Percentiles rank a stretch among this genome's conserved stretches.
phyloP scores from a whole-genome alignment of 1,140 invertebrate species.

The Apis laboriosa region DNA sequence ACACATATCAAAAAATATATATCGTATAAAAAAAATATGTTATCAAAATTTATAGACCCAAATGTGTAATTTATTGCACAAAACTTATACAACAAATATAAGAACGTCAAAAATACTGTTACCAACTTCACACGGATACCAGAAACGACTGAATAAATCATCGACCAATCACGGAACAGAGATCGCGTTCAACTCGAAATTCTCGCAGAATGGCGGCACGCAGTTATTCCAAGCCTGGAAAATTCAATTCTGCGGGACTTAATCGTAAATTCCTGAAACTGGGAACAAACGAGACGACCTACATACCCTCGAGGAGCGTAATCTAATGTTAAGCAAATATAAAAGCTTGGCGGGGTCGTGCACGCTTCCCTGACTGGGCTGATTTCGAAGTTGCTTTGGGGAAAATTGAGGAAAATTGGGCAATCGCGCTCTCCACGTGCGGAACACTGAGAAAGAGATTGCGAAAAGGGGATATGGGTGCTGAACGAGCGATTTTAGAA shows the following conservation, averaged over 20 bases:
- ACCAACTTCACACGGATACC: too few species aligned
- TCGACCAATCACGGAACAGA: background rate
- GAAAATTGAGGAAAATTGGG: background rate
- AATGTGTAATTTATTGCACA: too few species aligned
- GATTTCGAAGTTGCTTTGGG: background rate
- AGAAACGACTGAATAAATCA: background rate
- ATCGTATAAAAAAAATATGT: too few species aligned
- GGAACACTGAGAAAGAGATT: background rate
- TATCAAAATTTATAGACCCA: too few species aligned
- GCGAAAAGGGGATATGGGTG: background rate
- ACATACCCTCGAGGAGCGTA: background rate
- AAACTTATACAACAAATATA: too few species aligned
- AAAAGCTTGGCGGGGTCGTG: background rate
- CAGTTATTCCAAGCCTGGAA: background rate
- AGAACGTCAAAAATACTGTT: background rate
- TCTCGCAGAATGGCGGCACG: background rate
- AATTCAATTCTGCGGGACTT: background rate
- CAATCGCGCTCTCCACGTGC: background rate
- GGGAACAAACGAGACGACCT: background rate
- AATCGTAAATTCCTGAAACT: background rate
- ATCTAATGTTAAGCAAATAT: slow-evolving; percentile 6
- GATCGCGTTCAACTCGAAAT: background rate
- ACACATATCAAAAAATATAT: too few species aligned
- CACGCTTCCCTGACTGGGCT: background rate
- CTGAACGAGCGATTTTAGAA: background rate